Evolutionary conservation across 2,888 invertebrate genomes (phyloP).

Genomic region (Acanthosepion pharaonis): DNA sequence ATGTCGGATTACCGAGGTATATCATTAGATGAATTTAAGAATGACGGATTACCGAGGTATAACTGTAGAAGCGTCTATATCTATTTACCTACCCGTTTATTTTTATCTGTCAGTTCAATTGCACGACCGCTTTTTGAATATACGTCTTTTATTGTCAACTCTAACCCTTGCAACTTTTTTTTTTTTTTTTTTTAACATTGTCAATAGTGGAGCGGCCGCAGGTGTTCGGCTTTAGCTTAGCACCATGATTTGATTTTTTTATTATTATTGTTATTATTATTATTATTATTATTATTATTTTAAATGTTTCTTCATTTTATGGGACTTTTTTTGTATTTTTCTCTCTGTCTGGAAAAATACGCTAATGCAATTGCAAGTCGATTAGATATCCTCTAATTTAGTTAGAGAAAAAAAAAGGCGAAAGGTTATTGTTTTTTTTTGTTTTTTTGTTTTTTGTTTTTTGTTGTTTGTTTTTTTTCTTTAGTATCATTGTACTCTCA

Average conservation of each 20-base stretch:
- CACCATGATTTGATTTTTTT: neutral
- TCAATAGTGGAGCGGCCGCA: neutral
- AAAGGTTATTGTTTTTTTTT: neutral
- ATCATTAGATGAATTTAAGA: too few species aligned
- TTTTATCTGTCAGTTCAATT: too few species aligned
- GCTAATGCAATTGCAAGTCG: constrained; percentile 33
- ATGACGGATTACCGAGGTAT: too few species aligned
- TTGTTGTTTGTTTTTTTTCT: too few species aligned
- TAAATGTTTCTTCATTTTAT: neutral
- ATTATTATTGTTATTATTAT: neutral
- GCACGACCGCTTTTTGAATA: too few species aligned
- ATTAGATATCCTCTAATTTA: neutral
- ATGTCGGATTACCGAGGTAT: too few species aligned
- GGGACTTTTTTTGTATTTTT: neutral
- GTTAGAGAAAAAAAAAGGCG: neutral
- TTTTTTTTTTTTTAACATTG: neutral
- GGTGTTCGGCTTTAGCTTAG: neutral
- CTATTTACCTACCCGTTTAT: too few species aligned
- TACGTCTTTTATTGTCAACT: neutral
- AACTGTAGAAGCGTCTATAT: too few species aligned
- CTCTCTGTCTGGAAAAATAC: neutral
- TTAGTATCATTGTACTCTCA: neutral
- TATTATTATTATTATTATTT: neutral
- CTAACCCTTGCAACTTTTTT: neutral
- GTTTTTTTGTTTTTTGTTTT: neutral